Evolutionary conservation across 1,140 invertebrate genomes (phyloP), one percentile per base, ranked within the genome.

Genomic region (Pteromalus puparum): DNA sequence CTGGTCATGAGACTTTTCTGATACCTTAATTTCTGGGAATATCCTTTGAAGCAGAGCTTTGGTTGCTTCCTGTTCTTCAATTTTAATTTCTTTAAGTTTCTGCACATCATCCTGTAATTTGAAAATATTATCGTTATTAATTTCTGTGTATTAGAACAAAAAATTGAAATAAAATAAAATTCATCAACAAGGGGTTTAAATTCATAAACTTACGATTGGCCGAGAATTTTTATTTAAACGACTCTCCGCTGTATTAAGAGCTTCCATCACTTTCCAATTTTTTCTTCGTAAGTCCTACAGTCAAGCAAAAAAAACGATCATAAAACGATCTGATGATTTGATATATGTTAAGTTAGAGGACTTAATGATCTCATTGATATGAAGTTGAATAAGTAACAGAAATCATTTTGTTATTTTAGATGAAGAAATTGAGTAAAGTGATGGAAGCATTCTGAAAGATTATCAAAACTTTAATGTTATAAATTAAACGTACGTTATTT

Each of bases 201-300:
- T 7, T 61, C 18, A 2, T 2, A 9, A 81, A 82, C 80, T 86
- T 81, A 90, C 87, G 86, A 90, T 89, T 88, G 90, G 92, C 88
- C 92, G 90, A 86, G 90, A 79, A 89, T 86, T 89, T 70, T 82
- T 87, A 90, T 90, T 92, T 88, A 86, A 75, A 85, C 90, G 90
- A 81, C 78, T 89, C 93, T 97, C 95, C 87, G 96, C 95, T 86
- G 94, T 95, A 93, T 96, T 95, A 94, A 97, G 95, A 92, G 96
- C 96, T 94, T 97, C 96, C 96, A 97, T 96, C 93, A 96, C 95
- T 95, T 97, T 97, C 96, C 96, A 97, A 94, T 97, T 97, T 94
- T 96, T 97, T 94, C 94, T 95, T 93, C 96, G 95, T 92, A 97
- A 95, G 90, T 97, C 97, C 96, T 97, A 93, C 88, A 92, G 89